phyloP scores from a whole-genome alignment of 2,888 invertebrate species.

The Seira musarum region DNA sequence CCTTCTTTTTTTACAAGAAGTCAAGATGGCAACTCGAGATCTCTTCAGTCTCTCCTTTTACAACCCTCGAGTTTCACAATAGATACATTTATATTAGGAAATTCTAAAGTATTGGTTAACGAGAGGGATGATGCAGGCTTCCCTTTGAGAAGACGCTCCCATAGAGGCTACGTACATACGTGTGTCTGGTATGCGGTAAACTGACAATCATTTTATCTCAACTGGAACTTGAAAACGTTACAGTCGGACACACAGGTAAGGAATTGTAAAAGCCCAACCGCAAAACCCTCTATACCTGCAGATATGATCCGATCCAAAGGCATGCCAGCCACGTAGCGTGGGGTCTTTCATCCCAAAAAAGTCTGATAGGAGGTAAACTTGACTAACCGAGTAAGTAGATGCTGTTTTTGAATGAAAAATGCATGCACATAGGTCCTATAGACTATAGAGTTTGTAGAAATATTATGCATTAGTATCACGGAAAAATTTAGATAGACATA shows the following conservation, averaged over 20 bases:
- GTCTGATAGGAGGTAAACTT: not conserved
- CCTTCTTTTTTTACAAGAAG: not conserved
- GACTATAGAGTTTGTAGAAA: not conserved
- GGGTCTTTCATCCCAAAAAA: not conserved
- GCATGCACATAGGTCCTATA: not conserved
- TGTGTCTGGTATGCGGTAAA: not conserved
- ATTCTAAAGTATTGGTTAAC: no score
- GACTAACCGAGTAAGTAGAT: not conserved
- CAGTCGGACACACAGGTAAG: no score
- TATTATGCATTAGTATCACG: not conserved
- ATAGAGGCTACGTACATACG: no score
- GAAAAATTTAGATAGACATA: not conserved
- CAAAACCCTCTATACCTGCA: no score
- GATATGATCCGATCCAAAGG: no score
- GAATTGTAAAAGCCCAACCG: no score
- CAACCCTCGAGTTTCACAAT: not conserved
- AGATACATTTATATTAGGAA: not conserved
- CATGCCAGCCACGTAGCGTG: not conserved
- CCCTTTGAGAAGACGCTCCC: no score
- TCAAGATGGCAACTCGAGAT: not conserved
- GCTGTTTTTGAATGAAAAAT: not conserved
- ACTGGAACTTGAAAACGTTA: not conserved
- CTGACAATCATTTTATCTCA: not conserved
- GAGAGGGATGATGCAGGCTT: not conserved
- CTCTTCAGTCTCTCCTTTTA: not conserved